phyloP scores from a whole-genome alignment of 2,797 vertebrate genomes.

The Trachurus trachurus region DNA sequence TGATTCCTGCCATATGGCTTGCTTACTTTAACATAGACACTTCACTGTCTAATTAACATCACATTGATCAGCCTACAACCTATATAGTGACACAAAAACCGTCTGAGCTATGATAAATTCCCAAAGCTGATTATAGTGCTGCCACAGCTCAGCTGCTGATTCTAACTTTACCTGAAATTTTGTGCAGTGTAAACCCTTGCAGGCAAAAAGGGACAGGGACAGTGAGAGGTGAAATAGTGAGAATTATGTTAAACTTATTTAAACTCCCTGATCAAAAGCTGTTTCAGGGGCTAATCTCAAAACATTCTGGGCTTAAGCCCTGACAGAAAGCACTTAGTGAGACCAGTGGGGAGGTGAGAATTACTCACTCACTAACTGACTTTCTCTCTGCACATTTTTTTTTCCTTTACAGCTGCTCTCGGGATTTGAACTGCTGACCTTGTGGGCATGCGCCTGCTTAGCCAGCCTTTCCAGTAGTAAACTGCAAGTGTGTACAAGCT shows the following conservation, averaged over 20 bases:
- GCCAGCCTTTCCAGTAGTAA: conserved; percentile 36
- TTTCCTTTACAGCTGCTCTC: conserved; percentile 15
- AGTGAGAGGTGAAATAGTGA: conserved; percentile 40
- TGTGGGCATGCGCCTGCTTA: conserved; percentile 38
- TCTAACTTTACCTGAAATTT: conserved; percentile 19
- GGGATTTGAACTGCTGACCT: conserved; percentile 59
- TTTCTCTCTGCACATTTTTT: conserved; percentile 36
- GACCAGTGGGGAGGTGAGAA: conserved; percentile 58
- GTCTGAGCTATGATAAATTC: not conserved
- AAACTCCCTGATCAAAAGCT: conserved; percentile 64
- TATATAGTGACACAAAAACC: conserved; percentile 6
- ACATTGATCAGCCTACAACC: not conserved
- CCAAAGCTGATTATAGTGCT: conserved; percentile 29
- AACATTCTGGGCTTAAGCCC: conserved; percentile 55
- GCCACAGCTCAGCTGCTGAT: not conserved
- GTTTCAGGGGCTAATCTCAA: conserved; percentile 56
- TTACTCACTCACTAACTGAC: conserved; percentile 35
- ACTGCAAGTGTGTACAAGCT: conserved; percentile 24
- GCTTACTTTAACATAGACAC: conserved; percentile 4
- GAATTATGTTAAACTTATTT: conserved; percentile 62
- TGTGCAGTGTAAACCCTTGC: conserved; percentile 6
- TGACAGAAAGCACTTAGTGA: conserved; percentile 62
- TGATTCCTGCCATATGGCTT: not conserved
- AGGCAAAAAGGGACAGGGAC: conserved; percentile 31
- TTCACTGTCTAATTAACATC: not conserved